These are phyloP conservation scores for Sebastes itinus DNA, from an alignment of 2,797 vertebrate genomes.

Conservation along the genomic window DNA sequence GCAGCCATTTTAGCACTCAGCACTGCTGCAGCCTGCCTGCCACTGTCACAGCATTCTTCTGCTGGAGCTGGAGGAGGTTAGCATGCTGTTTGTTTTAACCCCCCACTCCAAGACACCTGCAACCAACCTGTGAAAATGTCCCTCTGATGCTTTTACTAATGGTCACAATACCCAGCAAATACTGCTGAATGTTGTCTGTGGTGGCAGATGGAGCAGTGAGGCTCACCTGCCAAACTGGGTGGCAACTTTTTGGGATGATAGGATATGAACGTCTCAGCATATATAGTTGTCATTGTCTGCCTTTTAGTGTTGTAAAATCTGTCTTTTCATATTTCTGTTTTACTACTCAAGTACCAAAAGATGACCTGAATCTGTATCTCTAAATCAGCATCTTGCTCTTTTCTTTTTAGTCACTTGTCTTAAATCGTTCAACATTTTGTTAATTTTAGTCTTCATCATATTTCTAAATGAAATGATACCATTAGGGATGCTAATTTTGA, in stretches of 20 bases:
- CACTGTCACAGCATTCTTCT: constrained; percentile 57
- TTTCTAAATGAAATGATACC: background rate
- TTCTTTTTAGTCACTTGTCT: background rate
- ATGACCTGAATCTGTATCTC: background rate
- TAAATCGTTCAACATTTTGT: background rate
- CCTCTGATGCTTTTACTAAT: background rate
- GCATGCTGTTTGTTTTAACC: constrained; percentile 39
- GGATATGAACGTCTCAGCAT: background rate
- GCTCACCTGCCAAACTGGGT: constrained; percentile 3
- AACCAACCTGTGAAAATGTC: constrained; percentile 30
- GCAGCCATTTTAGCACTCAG: constrained; percentile 72
- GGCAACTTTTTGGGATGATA: background rate
- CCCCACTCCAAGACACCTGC: constrained; percentile 33
- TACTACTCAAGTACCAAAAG: background rate
- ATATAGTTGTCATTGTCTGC: background rate
- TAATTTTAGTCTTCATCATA: background rate
- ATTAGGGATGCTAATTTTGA: too few species aligned
- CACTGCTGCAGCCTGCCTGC: constrained; percentile 63
- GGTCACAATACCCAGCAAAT: background rate
- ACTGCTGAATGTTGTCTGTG: background rate
- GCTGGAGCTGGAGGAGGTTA: constrained; percentile 27
- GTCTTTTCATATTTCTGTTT: background rate
- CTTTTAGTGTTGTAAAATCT: background rate
- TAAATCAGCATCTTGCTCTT: background rate
- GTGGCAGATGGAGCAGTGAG: background rate